Conservation (phyloP, 2,888 invertebrate species). For the Heliconius cydno region DNA sequence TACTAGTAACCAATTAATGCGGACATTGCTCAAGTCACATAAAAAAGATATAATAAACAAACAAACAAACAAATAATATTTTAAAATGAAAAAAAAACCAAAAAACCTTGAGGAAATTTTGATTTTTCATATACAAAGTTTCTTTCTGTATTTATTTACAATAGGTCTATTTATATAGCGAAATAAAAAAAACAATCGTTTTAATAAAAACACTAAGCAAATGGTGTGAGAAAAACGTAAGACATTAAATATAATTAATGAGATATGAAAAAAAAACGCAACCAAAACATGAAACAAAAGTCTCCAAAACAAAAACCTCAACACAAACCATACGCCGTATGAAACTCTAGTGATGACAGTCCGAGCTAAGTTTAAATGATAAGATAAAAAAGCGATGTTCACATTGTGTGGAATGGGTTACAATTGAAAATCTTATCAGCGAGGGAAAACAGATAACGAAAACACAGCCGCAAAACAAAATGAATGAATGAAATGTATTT, state of each 20-base stretch:
- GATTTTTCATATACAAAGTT: neutral
- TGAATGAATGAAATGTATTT: slow-evolving; percentile 35
- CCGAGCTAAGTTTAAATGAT: slow-evolving; percentile 52
- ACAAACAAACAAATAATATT: neutral
- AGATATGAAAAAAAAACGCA: neutral
- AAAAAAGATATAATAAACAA: neutral
- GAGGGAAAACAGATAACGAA: slow-evolving; percentile 31
- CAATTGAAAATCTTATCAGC: slow-evolving; percentile 31
- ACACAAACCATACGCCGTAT: slow-evolving; percentile 53
- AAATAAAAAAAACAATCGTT: neutral
- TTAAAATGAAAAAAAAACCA: neutral
- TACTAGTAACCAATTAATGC: neutral
- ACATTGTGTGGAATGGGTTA: slow-evolving; percentile 46
- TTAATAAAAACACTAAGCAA: neutral
- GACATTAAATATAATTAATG: neutral
- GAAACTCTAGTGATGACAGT: slow-evolving; percentile 53
- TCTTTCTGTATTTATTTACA: neutral
- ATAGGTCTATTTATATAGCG: neutral
- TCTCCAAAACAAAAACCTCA: slow-evolving; percentile 24
- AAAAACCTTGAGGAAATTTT: neutral
- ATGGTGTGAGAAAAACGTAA: neutral
- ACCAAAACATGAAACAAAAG: neutral
- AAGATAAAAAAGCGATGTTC: slow-evolving; percentile 50
- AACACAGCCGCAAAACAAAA: slow-evolving; percentile 23
- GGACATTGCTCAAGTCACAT: neutral